A percentile compares a stretch with the other conserved stretches of the same genome.
Evolutionary conservation across 2,113 vertebrate genomes (phyloP).

Genomic region (Bungarus multicinctus): DNA sequence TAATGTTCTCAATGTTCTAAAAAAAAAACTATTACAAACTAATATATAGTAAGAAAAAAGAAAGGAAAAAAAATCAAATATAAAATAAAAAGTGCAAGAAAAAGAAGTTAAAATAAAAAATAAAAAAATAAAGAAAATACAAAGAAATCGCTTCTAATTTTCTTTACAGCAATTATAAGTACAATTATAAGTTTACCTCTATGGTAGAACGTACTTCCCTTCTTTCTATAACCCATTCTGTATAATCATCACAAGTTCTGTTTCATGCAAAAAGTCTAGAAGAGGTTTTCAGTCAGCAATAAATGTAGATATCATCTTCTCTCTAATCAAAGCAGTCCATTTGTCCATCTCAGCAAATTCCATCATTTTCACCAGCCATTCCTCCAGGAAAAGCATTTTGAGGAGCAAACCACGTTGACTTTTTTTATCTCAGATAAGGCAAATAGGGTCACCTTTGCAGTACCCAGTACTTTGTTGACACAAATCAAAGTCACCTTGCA

Average conservation of each 20-base stretch:
- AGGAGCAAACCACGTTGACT: neutral
- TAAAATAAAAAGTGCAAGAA: neutral
- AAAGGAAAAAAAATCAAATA: neutral
- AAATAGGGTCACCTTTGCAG: neutral
- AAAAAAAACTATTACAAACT: neutral
- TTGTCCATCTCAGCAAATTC: neutral
- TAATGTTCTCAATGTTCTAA: too few species aligned
- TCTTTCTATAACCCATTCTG: neutral
- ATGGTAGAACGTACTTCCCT: neutral
- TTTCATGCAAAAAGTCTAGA: neutral
- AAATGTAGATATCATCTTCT: neutral
- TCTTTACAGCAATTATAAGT: neutral
- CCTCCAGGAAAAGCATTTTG: neutral
- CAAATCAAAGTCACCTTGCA: neutral
- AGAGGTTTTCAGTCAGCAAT: neutral
- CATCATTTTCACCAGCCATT: neutral
- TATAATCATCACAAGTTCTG: neutral
- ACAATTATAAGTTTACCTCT: neutral
- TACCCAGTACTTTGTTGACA: neutral
- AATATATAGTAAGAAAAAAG: neutral
- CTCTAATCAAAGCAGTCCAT: neutral
- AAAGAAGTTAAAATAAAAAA: neutral
- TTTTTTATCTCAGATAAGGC: neutral
- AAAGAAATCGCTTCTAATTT: neutral
- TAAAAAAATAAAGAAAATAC: neutral